A percentile compares a stretch with the other conserved stretches of the same genome.
These are phyloP conservation scores for Nannoperca obscura DNA, from an alignment of 2,797 vertebrate species.

Conservation along the genomic window DNA sequence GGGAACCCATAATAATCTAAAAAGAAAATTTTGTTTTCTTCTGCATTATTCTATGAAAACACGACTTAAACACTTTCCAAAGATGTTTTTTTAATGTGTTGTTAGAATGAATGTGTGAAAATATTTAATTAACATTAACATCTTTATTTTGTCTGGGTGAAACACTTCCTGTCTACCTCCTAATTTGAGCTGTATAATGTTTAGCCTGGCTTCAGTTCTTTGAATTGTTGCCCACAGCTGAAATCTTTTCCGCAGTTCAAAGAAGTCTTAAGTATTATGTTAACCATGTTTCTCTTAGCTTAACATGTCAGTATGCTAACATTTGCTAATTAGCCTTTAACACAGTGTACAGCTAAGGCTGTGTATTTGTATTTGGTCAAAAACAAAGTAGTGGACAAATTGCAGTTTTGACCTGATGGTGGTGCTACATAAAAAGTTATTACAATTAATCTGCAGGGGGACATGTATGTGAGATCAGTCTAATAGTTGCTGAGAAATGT, in stretches of 20 bases:
- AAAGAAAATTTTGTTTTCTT: not conserved
- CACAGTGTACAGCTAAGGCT: not conserved
- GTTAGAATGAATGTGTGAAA: not conserved
- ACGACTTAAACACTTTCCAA: not conserved
- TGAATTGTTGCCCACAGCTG: not conserved
- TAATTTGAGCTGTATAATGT: not conserved
- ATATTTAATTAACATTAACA: not conserved
- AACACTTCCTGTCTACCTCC: not conserved
- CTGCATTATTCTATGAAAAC: not conserved
- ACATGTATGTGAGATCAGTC: not conserved
- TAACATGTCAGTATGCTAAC: not conserved
- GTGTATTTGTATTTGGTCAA: not conserved
- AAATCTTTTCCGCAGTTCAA: not conserved
- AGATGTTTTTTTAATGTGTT: not conserved
- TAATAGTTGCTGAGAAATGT: not conserved
- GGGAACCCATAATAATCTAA: not conserved
- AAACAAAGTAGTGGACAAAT: not conserved
- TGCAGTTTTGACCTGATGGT: not conserved
- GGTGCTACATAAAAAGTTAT: no score
- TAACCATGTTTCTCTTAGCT: not conserved
- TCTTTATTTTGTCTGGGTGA: not conserved
- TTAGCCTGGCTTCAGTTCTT: not conserved
- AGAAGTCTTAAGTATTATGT: not conserved
- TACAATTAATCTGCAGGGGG: no score
- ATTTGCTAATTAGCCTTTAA: not conserved